Evolutionary conservation across 2,888 invertebrate species (phyloP).

Genomic region (Spatulosminthurus flaviceps): DNA sequence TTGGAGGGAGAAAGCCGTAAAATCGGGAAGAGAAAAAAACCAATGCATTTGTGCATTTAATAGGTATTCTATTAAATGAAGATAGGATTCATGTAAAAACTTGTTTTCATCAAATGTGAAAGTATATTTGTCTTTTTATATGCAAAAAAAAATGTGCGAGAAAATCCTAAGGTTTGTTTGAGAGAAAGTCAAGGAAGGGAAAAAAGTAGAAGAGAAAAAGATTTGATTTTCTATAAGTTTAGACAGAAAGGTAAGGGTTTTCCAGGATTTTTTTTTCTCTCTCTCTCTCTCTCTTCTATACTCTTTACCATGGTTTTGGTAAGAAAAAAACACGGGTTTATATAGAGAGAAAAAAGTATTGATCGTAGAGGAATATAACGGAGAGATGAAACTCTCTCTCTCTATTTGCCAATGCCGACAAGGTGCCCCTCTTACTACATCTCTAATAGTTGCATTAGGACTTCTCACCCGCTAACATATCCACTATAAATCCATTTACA

Average conservation of each 20-base stretch:
- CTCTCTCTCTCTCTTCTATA: too few relatives aligned
- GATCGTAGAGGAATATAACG: conserved; percentile 21
- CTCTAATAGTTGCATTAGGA: conserved; percentile 33
- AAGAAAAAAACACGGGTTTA: too few relatives aligned
- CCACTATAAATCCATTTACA: conserved; percentile 38
- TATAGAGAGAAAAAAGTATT: conserved; percentile 18
- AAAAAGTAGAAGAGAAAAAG: background rate
- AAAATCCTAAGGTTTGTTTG: background rate
- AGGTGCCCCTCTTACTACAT: background rate
- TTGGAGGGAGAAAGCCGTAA: too few relatives aligned
- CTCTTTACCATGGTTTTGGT: too few relatives aligned
- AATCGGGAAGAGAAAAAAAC: too few relatives aligned
- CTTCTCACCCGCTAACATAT: conserved; percentile 12
- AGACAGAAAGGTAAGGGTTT: background rate
- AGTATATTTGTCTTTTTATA: background rate
- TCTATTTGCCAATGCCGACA: conserved; percentile 8
- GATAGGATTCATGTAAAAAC: too few relatives aligned
- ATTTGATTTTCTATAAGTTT: conserved; percentile 15
- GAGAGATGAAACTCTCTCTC: conserved; percentile 25
- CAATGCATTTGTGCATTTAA: too few relatives aligned
- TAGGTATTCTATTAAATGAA: too few relatives aligned
- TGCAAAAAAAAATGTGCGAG: background rate
- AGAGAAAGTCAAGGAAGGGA: background rate
- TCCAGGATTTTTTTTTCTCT: too few relatives aligned
- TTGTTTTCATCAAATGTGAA: background rate